These are phyloP conservation scores for Podotricha telesiphe DNA, from an alignment of 2,888 invertebrate species.

Conservation along the genomic window DNA sequence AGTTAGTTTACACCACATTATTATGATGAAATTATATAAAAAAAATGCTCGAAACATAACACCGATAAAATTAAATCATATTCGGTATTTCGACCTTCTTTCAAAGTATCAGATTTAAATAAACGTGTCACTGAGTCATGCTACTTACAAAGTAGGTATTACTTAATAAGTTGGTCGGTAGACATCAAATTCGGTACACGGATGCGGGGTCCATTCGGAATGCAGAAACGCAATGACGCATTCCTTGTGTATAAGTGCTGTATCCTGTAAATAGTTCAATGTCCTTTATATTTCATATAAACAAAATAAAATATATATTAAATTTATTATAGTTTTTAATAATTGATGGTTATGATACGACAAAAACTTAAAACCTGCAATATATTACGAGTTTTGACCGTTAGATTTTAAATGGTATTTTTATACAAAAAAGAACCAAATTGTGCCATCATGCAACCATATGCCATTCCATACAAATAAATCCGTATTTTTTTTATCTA, in stretches of 20 bases:
- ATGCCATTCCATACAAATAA: too few species aligned
- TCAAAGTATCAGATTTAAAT: constrained; percentile 25
- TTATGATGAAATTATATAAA: constrained; percentile 12
- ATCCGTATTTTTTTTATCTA: too few species aligned
- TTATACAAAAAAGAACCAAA: too few species aligned
- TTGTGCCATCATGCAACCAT: background rate
- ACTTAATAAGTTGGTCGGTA: constrained; percentile 24
- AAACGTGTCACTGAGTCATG: constrained; percentile 28
- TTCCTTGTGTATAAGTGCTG: background rate
- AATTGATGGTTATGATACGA: background rate
- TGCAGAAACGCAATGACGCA: constrained; percentile 20
- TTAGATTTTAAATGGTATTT: too few species aligned
- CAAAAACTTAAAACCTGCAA: background rate
- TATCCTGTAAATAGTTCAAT: background rate
- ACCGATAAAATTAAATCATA: constrained; percentile 4
- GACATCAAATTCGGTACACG: constrained; percentile 32
- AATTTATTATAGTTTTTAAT: background rate
- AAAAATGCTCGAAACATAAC: constrained; percentile 4
- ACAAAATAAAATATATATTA: background rate
- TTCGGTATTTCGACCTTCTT: constrained; percentile 24
- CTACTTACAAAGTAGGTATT: constrained; percentile 22
- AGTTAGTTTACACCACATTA: background rate
- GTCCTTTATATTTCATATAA: background rate
- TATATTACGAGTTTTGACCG: background rate
- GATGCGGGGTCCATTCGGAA: constrained; percentile 32